Evolutionary conservation across 2,113 vertebrate species (phyloP).

Genomic region (Oriolus oriolus): DNA sequence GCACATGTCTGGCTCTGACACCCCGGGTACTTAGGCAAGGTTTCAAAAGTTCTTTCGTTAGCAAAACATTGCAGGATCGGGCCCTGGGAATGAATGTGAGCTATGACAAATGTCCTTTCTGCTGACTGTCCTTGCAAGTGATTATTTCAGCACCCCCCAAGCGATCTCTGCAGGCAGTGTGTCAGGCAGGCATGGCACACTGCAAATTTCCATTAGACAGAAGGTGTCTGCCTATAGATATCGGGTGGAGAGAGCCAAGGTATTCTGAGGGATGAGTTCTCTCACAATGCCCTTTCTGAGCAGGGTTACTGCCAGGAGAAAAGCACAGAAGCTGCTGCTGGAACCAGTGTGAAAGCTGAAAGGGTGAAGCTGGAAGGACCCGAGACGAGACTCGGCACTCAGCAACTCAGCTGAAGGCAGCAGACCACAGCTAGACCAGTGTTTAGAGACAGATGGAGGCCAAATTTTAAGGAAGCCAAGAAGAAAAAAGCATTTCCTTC

Average conservation of each 20-base stretch:
- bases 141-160: background rate
- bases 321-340: background rate
- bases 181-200: background rate
- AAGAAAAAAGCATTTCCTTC: background rate
- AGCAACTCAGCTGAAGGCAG: fast-evolving
- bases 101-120: background rate
- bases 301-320: background rate
- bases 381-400: background rate
- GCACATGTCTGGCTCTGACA: background rate
- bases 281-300: fast-evolving
- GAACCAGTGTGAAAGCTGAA: background rate
- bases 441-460: background rate
- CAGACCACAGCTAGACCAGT: background rate
- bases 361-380: background rate
- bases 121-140: background rate
- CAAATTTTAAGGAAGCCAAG: background rate
- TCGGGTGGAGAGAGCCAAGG: background rate
- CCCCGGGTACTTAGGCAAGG: background rate
- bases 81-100: background rate
- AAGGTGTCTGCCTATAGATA: background rate
- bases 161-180: background rate
- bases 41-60: background rate
- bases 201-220: background rate
- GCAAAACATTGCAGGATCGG: background rate
- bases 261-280: background rate